phyloP scores from a whole-genome alignment of 2,888 invertebrate species.

The Galeopsomyia nigrocyanea region DNA sequence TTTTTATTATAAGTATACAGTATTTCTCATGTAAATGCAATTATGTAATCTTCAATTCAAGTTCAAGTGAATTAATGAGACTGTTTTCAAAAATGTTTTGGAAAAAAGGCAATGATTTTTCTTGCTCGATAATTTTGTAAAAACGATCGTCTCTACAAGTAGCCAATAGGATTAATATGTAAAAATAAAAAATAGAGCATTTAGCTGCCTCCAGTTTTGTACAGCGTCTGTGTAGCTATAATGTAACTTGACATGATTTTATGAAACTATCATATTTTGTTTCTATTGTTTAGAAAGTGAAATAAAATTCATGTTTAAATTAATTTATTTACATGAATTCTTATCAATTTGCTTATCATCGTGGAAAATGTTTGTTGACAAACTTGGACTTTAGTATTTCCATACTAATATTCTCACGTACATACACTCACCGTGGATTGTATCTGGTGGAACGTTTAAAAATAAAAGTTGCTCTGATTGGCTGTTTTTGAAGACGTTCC shows the following conservation, averaged over 20 bases:
- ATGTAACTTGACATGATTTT: constrained; percentile 28
- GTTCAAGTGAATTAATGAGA: constrained; percentile 5
- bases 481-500: no score
- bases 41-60: neutral
- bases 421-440: no score
- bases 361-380: no score
- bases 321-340: no score
- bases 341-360: no score
- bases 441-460: no score
- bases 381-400: no score
- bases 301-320: constrained; percentile 3
- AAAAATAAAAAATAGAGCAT: constrained; percentile 31
- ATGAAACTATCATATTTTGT: constrained; percentile 12
- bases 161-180: constrained; percentile 3
- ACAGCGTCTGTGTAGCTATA: constrained; percentile 20
- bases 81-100: constrained; percentile 11
- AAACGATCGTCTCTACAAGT: constrained; percentile 11
- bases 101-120: constrained; percentile 7
- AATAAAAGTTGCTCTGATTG: no score
- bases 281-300: constrained; percentile 18
- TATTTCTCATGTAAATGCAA: constrained; percentile 14
- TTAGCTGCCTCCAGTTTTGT: constrained; percentile 36
- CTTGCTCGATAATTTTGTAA: constrained; percentile 24
- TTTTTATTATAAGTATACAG: constrained; percentile 17
- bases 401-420: no score